Percentiles rank a stretch among this genome's conserved stretches.
Evolutionary conservation across 2,113 vertebrate genomes (phyloP).

Genomic region (Megaceryle maxima): DNA sequence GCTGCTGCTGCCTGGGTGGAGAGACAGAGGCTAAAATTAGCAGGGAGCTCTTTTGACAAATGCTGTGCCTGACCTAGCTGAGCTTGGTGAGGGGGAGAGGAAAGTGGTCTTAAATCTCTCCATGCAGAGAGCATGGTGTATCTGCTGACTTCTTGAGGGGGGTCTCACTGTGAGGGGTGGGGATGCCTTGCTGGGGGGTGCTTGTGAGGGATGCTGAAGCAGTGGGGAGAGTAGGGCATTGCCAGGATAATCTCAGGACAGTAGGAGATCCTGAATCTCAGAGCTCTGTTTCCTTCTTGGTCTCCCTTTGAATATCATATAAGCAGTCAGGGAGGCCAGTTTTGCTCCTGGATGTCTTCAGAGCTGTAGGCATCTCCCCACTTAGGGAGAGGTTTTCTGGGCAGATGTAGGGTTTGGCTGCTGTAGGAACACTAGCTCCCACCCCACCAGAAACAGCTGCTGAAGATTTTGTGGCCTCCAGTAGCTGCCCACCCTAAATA

Average conservation of each 20-base stretch:
- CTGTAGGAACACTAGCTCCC: neutral
- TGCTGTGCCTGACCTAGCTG: conserved; percentile 21
- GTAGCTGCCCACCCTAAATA: neutral
- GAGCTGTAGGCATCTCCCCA: fast-evolving
- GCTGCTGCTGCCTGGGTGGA: conserved; percentile 68
- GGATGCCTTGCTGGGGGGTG: fast-evolving
- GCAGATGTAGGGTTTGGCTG: neutral
- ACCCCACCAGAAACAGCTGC: neutral
- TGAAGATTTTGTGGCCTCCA: neutral
- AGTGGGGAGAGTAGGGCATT: neutral
- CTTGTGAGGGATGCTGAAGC: neutral
- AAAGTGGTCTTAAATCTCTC: neutral
- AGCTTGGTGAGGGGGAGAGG: neutral
- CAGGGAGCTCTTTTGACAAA: conserved; percentile 57
- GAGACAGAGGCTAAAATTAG: conserved; percentile 75
- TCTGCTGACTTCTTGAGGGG: neutral
- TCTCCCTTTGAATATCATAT: neutral
- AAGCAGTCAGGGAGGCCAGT: neutral
- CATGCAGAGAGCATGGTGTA: neutral
- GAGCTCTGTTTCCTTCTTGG: neutral
- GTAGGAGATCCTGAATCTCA: neutral
- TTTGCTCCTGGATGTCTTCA: neutral
- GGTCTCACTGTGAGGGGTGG: neutral
- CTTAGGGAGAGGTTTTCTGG: neutral
- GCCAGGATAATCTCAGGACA: fast-evolving